Evolutionary conservation across 2,888 invertebrate genomes (phyloP).

Genomic region (Toxonevra muliebris): DNA sequence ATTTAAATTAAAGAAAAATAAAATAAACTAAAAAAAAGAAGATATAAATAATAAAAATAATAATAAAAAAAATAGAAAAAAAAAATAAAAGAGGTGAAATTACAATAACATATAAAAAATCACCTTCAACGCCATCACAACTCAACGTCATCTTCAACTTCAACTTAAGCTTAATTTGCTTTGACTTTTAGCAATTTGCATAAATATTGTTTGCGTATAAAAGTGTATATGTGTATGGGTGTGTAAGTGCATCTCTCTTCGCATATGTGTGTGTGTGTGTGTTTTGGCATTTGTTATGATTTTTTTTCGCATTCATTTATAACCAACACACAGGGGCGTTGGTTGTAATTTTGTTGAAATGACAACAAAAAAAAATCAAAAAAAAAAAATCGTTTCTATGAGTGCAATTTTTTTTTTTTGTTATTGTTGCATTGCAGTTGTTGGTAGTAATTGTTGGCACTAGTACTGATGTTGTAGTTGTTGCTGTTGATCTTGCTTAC

Average conservation of each 20-base stretch:
- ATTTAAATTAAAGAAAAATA: neutral
- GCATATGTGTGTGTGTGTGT: neutral
- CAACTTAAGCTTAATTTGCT: constrained; percentile 55
- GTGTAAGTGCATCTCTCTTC: too few relatives aligned
- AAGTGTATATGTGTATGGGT: too few relatives aligned
- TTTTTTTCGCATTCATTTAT: constrained; percentile 41
- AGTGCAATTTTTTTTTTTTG: constrained; percentile 14
- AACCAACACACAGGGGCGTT: constrained; percentile 39
- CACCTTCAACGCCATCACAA: constrained; percentile 8
- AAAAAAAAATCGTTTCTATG: constrained; percentile 12
- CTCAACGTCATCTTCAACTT: constrained; percentile 49
- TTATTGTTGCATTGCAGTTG: constrained; percentile 27
- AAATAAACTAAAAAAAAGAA: neutral
- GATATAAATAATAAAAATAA: neutral
- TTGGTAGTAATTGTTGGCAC: neutral
- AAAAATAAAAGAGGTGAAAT: neutral
- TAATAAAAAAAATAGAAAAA: constrained; percentile 7
- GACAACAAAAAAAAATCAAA: neutral
- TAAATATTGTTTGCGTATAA: constrained; percentile 46
- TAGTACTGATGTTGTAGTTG: neutral
- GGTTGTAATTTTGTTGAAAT: constrained; percentile 30
- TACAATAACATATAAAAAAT: neutral
- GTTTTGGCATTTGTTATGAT: constrained; percentile 46
- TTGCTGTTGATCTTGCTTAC: neutral
- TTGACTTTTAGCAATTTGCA: constrained; percentile 58